Conservation (phyloP, 2,797 vertebrate genomes). For the Ptychadena robeensis region DNA sequence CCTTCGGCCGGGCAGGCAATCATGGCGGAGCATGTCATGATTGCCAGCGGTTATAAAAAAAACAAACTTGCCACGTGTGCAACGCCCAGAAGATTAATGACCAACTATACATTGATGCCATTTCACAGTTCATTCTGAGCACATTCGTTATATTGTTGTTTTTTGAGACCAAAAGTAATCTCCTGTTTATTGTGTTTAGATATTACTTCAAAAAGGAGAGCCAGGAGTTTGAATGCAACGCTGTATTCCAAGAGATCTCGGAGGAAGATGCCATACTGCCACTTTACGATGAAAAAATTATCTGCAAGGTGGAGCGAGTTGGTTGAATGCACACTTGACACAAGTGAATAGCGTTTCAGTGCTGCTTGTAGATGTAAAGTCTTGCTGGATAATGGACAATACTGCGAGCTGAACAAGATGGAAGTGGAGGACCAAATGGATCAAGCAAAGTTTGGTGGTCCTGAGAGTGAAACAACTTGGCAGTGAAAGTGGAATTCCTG, state of each 20-base stretch:
- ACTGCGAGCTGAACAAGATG: neutral
- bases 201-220: conserved; percentile 89
- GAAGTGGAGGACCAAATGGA: neutral
- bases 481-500: neutral
- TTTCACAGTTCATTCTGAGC: too few species aligned
- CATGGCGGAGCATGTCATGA: too few species aligned
- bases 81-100: too few species aligned
- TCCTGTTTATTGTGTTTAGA: conserved; percentile 65
- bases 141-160: too few species aligned
- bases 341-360: neutral
- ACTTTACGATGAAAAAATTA: conserved; percentile 81
- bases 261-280: conserved; percentile 78
- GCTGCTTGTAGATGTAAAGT: conserved; percentile 27
- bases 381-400: conserved; percentile 6
- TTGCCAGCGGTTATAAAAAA: too few species aligned
- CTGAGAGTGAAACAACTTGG: neutral
- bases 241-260: conserved; percentile 83
- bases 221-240: conserved; percentile 84
- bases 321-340: conserved; percentile 61
- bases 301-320: conserved; percentile 83
- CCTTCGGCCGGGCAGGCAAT: too few species aligned
- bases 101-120: too few species aligned
- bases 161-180: neutral
- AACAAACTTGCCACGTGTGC: too few species aligned
- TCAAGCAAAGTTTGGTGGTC: neutral